Percentiles rank a stretch among this genome's conserved stretches.
Evolutionary conservation across 2,113 vertebrate species (phyloP).

Genomic region (Varanus komodoensis): DNA sequence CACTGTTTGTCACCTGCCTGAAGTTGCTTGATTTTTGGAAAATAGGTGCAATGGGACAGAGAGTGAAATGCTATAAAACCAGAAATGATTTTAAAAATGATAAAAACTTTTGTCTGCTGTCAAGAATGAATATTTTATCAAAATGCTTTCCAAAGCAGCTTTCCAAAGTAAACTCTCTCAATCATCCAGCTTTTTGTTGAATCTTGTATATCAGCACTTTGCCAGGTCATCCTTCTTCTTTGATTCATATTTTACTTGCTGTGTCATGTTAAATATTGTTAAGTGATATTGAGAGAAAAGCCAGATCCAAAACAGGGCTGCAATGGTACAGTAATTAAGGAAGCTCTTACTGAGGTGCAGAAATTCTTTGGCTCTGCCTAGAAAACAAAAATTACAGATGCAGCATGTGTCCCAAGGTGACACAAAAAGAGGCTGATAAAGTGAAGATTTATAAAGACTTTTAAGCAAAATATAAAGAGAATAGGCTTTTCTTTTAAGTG

Average conservation of each 20-base stretch:
- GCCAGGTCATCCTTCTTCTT: slow-evolving; percentile 47
- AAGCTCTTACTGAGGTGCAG: neutral
- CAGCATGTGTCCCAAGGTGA: neutral
- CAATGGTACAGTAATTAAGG: neutral
- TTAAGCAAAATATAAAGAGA: neutral
- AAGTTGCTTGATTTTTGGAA: neutral
- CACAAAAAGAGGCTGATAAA: neutral
- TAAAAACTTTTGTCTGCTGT: neutral
- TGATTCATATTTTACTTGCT: slow-evolving; percentile 38
- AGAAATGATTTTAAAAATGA: slow-evolving; percentile 53
- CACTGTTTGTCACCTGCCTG: slow-evolving; percentile 9
- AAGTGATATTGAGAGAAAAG: slow-evolving; percentile 3
- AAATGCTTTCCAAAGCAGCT: slow-evolving; percentile 43
- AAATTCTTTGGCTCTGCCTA: neutral
- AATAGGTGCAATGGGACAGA: neutral
- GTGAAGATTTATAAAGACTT: neutral
- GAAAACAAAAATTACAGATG: neutral
- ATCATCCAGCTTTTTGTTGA: slow-evolving; percentile 36
- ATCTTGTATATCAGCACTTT: slow-evolving; percentile 37
- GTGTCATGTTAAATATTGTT: slow-evolving; percentile 46
- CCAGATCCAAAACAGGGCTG: neutral
- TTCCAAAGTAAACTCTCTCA: slow-evolving; percentile 49
- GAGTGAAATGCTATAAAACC: slow-evolving; percentile 35
- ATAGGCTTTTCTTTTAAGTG: neutral
- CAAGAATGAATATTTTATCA: slow-evolving; percentile 15